A percentile compares a stretch with the other conserved stretches of the same genome.
Conservation (phyloP, 2,797 vertebrate species). For the Hafferia zeledoni region DNA sequence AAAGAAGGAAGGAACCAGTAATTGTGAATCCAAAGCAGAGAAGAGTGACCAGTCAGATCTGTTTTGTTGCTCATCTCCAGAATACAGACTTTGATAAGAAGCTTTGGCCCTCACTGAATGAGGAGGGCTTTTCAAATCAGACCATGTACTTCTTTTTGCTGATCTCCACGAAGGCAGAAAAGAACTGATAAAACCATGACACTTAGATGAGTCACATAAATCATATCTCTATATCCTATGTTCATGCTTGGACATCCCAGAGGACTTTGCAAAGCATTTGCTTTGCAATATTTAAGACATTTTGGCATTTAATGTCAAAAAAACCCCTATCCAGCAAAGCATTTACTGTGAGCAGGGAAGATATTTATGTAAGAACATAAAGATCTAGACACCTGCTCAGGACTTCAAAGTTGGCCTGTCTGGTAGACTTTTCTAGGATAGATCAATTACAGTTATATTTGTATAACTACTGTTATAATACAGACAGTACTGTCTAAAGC, state of each 20-base stretch:
- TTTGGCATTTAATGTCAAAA: neutral
- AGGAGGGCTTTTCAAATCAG: neutral
- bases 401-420: slow-evolving; percentile 1
- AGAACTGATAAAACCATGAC: neutral
- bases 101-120: neutral
- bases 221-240: neutral
- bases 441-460: neutral
- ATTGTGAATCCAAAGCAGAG: neutral
- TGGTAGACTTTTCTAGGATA: neutral
- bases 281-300: neutral
- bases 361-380: neutral
- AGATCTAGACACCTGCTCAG: neutral
- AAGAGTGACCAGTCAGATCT: neutral
- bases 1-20: neutral
- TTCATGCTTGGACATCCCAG: neutral
- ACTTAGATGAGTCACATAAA: neutral
- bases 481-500: neutral
- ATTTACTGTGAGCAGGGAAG: neutral
- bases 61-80: neutral
- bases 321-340: neutral
- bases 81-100: neutral
- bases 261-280: neutral
- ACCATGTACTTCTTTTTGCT: neutral
- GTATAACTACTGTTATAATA: neutral
- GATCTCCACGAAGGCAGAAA: neutral